Percentiles rank a stretch among this genome's conserved stretches.
Evolutionary conservation across 2,888 invertebrate species (phyloP).

Genomic region (Drosophila rubida): DNA sequence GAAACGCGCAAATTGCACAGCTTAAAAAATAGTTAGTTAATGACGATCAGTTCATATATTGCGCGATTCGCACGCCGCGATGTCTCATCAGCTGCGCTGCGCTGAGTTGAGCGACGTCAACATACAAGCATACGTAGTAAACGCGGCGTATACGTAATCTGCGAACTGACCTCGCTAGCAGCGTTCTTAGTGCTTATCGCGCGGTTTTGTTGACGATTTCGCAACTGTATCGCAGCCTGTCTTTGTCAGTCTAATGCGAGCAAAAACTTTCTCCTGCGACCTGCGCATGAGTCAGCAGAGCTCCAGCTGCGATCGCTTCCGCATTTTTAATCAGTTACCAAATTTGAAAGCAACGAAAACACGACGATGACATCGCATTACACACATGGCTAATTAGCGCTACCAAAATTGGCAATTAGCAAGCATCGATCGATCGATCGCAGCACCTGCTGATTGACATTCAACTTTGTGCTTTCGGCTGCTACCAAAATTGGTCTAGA

Average conservation of each 20-base stretch:
- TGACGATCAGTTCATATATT: conserved; percentile 19
- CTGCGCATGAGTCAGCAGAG: conserved; percentile 45
- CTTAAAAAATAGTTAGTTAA: conserved; percentile 46
- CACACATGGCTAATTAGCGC: conserved; percentile 70
- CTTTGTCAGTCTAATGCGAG: not conserved
- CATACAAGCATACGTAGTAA: conserved; percentile 1
- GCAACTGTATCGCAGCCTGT: too few relatives aligned
- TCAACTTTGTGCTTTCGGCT: conserved; percentile 34
- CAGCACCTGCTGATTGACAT: conserved; percentile 67
- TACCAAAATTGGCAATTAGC: conserved; percentile 73
- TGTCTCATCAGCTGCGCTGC: conserved; percentile 57
- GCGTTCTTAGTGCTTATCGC: conserved; percentile 14
- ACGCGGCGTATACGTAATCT: conserved; percentile 9
- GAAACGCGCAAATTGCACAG: conserved; percentile 36
- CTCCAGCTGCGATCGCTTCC: conserved; percentile 37
- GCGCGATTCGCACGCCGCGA: conserved; percentile 40
- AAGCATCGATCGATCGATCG: conserved; percentile 10
- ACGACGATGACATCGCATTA: conserved; percentile 56
- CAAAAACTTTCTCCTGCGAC: conserved; percentile 13
- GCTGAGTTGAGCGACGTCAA: conserved; percentile 31
- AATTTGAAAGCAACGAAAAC: conserved; percentile 25
- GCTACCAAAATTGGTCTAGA: conserved; percentile 50
- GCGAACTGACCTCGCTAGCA: conserved; percentile 40
- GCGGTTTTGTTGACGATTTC: too few relatives aligned
- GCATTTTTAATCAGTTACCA: conserved; percentile 35